Evolutionary conservation across 1,140 invertebrate species (phyloP).

Genomic region (Hetaerina americana): DNA sequence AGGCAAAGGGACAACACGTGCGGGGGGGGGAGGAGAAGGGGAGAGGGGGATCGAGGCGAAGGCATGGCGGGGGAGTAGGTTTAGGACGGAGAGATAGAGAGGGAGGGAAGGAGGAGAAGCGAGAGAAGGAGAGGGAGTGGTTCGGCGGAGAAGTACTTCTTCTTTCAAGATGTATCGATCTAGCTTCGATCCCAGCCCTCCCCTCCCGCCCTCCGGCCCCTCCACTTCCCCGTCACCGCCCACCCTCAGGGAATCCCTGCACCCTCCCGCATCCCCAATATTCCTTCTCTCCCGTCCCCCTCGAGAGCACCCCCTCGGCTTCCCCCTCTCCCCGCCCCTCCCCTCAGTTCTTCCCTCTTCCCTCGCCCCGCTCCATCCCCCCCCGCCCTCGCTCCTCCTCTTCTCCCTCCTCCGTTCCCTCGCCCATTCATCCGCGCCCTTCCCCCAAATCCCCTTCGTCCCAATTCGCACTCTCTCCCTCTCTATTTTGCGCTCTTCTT

Average conservation of each 20-base stretch:
- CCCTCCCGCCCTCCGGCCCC: not conserved
- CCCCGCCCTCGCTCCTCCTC: not conserved
- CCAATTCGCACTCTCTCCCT: not conserved
- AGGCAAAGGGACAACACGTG: too few species aligned
- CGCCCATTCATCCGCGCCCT: not conserved
- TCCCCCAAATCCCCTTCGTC: not conserved
- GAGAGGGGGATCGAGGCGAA: too few species aligned
- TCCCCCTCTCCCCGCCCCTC: not conserved
- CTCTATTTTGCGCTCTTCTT: too few species aligned
- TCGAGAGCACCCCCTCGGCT: not conserved
- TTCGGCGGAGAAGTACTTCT: not conserved
- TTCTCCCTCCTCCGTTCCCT: not conserved
- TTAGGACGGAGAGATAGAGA: not conserved
- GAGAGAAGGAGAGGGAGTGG: not conserved
- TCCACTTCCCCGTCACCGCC: not conserved
- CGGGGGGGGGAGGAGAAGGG: too few species aligned
- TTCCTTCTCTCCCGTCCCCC: not conserved
- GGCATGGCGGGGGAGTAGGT: too few species aligned
- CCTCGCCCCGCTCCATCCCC: not conserved
- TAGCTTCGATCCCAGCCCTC: not conserved
- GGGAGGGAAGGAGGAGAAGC: not conserved
- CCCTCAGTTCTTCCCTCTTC: not conserved
- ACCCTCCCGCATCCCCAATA: too few species aligned
- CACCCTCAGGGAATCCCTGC: too few species aligned
- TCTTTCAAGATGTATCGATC: not conserved